These are phyloP conservation scores for Ophion slaviceki DNA, from an alignment of 2,888 invertebrate genomes.

Conservation along the genomic window DNA sequence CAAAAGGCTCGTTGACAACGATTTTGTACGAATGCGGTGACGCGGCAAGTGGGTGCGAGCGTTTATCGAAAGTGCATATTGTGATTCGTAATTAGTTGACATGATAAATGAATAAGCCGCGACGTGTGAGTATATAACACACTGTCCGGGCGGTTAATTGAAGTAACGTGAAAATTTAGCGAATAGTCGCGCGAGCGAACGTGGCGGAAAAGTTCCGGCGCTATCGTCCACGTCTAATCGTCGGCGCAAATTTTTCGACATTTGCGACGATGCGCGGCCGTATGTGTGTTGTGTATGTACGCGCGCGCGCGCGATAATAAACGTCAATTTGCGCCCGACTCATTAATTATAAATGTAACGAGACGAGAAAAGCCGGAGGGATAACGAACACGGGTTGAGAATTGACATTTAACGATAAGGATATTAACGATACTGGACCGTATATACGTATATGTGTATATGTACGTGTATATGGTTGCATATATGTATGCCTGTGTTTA, in stretches of 20 bases:
- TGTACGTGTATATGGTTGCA: constrained; percentile 53
- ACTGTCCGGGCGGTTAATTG: not conserved
- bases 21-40: constrained; percentile 49
- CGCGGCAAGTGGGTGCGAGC: constrained; percentile 35
- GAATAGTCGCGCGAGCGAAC: not conserved
- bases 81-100: constrained; percentile 64
- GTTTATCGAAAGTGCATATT: constrained; percentile 66
- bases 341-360: constrained; percentile 69
- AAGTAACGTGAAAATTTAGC: not conserved
- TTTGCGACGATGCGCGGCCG: not conserved
- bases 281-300: constrained; percentile 52
- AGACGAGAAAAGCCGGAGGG: constrained; percentile 60
- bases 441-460: constrained; percentile 62
- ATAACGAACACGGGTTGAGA: constrained; percentile 67
- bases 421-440: constrained; percentile 64
- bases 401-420: constrained; percentile 62
- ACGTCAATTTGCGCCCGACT: constrained; percentile 80
- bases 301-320: constrained; percentile 72
- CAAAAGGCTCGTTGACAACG: constrained; percentile 21
- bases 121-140: not conserved
- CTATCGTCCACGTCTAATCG: not conserved
- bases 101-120: constrained; percentile 31
- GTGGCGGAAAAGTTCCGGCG: constrained; percentile 26
- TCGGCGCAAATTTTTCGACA: not conserved
- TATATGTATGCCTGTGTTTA: constrained; percentile 17